Percentiles rank a stretch among this genome's conserved stretches.
phyloP scores from a whole-genome alignment of 1,140 invertebrate genomes.

The Listronotus bonariensis region DNA sequence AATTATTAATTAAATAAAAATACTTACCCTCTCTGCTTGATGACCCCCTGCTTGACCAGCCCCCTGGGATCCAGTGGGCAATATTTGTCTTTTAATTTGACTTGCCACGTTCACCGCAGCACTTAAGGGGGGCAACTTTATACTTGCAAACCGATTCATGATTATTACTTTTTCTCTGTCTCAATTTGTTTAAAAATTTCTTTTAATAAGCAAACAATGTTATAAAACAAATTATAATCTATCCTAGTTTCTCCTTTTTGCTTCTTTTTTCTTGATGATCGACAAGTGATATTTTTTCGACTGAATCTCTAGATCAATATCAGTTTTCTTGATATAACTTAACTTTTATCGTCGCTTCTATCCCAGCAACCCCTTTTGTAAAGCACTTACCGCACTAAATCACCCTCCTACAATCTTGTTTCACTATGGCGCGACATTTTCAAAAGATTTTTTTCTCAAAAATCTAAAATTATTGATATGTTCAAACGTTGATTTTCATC shows the following conservation, averaged over 20 bases:
- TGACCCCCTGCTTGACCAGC: conserved; percentile 50
- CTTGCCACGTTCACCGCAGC: conserved; percentile 78
- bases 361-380: conserved; percentile 8
- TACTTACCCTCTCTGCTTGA: conserved; percentile 48
- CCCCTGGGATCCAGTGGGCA: conserved; percentile 65
- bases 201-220: neutral
- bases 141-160: conserved; percentile 66
- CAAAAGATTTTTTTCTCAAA: conserved; percentile 1
- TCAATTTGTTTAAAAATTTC: neutral
- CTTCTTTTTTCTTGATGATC: neutral
- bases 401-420: neutral
- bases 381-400: neutral
- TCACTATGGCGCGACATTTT: neutral
- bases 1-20: neutral
- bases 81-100: conserved; percentile 76
- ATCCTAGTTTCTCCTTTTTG: neutral
- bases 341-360: neutral
- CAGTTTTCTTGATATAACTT: conserved; percentile 10
- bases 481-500: conserved; percentile 17
- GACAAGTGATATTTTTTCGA: conserved; percentile 1
- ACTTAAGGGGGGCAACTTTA: conserved; percentile 70
- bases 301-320: conserved; percentile 14
- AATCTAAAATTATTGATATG: conserved; percentile 9
- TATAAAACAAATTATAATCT: neutral
- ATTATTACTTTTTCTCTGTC: neutral